A percentile compares a stretch with the other conserved stretches of the same genome.
Evolutionary conservation across 2,113 vertebrate genomes (phyloP).

Genomic region (Mormyrus iriodes): DNA sequence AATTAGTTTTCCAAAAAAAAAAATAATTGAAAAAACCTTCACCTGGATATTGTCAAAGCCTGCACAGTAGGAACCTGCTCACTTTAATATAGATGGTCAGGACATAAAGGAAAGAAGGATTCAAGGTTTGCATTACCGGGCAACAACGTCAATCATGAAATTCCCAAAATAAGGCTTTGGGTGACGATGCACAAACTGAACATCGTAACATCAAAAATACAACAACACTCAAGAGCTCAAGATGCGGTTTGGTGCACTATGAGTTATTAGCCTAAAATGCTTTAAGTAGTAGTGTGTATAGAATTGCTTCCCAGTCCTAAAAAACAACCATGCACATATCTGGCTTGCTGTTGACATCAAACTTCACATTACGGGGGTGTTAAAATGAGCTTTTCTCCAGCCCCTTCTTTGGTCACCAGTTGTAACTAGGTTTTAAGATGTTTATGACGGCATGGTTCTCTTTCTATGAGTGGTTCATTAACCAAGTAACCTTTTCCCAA

Average conservation of each 20-base stretch:
- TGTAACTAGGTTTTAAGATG: background rate
- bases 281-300: background rate
- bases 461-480: constrained; percentile 43
- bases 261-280: background rate
- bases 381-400: background rate
- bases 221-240: background rate
- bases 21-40: background rate
- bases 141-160: background rate
- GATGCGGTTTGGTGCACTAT: background rate
- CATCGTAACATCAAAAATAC: background rate
- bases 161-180: background rate
- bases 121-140: background rate
- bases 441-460: constrained; percentile 25
- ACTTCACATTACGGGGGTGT: background rate
- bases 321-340: background rate
- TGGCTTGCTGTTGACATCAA: background rate
- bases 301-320: background rate
- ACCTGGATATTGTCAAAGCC: background rate
- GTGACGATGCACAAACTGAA: background rate
- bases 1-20: background rate
- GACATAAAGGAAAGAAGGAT: background rate
- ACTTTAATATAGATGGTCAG: background rate
- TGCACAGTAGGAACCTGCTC: background rate
- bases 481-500: constrained; percentile 30
- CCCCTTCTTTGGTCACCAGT: background rate